phyloP scores from a whole-genome alignment of 2,888 invertebrate genomes.

The Phortica magna region DNA sequence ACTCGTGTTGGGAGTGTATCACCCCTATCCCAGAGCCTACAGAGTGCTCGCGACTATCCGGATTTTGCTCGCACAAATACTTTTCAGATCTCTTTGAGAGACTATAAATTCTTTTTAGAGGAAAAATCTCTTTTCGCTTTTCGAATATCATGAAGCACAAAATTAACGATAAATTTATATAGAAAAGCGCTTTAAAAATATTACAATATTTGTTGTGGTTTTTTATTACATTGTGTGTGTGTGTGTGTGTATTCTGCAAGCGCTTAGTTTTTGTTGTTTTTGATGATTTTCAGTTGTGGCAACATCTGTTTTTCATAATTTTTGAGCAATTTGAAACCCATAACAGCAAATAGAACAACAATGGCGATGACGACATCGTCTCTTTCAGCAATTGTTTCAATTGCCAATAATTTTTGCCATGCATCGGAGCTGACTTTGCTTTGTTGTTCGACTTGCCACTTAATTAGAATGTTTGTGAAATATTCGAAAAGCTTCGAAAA shows the following conservation, averaged over 20 bases:
- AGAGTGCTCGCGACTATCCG: too few species aligned
- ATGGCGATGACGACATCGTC: background rate
- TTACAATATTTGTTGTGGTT: background rate
- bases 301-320: conserved; percentile 15
- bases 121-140: too few species aligned
- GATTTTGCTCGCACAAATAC: too few species aligned
- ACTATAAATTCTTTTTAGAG: too few species aligned
- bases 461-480: background rate
- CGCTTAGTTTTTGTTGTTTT: background rate
- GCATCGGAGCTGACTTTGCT: background rate
- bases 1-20: too few species aligned
- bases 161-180: background rate
- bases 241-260: background rate
- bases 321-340: background rate
- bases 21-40: too few species aligned
- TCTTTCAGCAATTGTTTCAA: background rate
- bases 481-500: background rate
- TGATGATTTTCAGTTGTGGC: conserved; percentile 9
- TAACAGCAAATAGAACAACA: background rate
- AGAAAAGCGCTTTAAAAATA: background rate
- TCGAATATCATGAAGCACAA: background rate
- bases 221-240: background rate
- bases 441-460: background rate
- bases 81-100: too few species aligned
- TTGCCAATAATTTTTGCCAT: background rate